A percentile compares a stretch with the other conserved stretches of the same genome.
Evolutionary conservation across 2,113 vertebrate species (phyloP).

Genomic region (Trogon melanurus): DNA sequence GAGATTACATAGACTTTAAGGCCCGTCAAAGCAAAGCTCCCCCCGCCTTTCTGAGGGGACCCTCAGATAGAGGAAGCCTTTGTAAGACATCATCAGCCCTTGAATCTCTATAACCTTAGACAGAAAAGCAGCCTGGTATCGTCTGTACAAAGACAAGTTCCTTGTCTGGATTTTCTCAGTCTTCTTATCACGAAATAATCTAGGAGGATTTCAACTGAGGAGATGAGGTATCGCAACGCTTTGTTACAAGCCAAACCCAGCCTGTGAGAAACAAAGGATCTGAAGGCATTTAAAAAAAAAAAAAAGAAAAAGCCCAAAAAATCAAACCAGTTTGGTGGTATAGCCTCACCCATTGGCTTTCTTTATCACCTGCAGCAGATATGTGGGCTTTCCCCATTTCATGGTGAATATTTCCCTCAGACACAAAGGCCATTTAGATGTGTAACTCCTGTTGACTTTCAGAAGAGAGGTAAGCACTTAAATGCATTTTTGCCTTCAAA

Average conservation of each 20-base stretch:
- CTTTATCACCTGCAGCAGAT: slow-evolving; percentile 23
- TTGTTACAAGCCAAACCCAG: slow-evolving; percentile 9
- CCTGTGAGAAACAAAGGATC: not conserved
- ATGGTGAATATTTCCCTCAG: not conserved
- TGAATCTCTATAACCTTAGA: slow-evolving; percentile 34
- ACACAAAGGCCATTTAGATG: not conserved
- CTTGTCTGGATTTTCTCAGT: slow-evolving; percentile 42
- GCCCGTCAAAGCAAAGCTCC: slow-evolving; percentile 33
- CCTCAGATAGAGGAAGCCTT: slow-evolving; percentile 44
- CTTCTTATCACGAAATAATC: slow-evolving; percentile 44
- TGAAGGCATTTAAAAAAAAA: not conserved
- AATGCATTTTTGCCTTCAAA: not conserved
- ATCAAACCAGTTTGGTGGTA: not conserved
- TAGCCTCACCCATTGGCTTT: not conserved
- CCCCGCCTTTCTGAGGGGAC: not conserved
- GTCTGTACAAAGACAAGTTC: slow-evolving; percentile 34
- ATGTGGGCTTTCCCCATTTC: not conserved
- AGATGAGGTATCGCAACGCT: not conserved
- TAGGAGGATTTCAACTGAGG: slow-evolving; percentile 2
- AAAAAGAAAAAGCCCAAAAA: not conserved
- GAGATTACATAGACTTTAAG: slow-evolving; percentile 37
- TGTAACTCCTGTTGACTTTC: not conserved
- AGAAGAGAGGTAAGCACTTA: slow-evolving; percentile 2
- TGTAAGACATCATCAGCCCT: slow-evolving; percentile 42
- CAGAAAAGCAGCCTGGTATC: slow-evolving; percentile 29